phyloP scores from a whole-genome alignment of 2,113 vertebrate species.

The Euleptes europaea region DNA sequence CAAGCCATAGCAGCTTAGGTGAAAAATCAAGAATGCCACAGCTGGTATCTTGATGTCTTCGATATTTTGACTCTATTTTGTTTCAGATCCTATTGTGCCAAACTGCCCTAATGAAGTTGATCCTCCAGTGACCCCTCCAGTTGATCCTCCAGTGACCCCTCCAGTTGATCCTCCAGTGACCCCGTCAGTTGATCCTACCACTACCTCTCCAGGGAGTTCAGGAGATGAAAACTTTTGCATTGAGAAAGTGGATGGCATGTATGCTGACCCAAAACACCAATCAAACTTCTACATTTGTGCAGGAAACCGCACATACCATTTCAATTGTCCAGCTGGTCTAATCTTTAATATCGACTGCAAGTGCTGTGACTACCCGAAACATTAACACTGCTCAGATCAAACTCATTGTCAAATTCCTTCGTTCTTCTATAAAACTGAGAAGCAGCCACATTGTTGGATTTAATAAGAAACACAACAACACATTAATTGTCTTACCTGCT shows the following conservation, averaged over 20 bases:
- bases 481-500: neutral
- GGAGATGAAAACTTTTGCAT: constrained; percentile 65
- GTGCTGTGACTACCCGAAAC: constrained; percentile 76
- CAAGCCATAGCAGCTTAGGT: neutral
- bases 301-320: constrained; percentile 69
- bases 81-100: neutral
- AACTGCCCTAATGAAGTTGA: neutral
- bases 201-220: constrained; percentile 63
- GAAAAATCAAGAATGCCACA: neutral
- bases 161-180: constrained; percentile 13
- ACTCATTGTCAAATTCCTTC: neutral
- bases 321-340: constrained; percentile 75
- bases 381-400: neutral
- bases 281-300: constrained; percentile 77
- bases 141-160: constrained; percentile 43
- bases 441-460: neutral
- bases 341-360: constrained; percentile 75
- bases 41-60: neutral
- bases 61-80: neutral
- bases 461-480: neutral
- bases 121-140: neutral
- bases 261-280: constrained; percentile 66
- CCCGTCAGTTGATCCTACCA: constrained; percentile 59
- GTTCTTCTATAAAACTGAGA: neutral
- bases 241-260: constrained; percentile 73